Conservation (phyloP, 2,113 vertebrate species). For the Rutilus rutilus region DNA sequence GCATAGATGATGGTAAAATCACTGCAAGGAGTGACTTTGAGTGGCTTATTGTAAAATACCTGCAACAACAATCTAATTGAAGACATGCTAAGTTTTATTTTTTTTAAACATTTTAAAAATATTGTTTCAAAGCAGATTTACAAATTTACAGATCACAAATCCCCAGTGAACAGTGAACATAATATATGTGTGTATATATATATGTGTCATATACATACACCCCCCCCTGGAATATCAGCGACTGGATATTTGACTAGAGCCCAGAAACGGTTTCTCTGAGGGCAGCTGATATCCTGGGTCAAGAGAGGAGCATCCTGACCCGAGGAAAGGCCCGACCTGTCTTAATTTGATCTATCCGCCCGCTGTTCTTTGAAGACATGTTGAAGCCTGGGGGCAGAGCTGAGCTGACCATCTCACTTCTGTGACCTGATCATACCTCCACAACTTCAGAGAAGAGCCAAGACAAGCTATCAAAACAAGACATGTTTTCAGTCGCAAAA, state of each 20-base stretch:
- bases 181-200: too few relatives aligned
- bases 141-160: not conserved
- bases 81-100: not conserved
- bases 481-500: not conserved
- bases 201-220: too few relatives aligned
- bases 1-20: not conserved
- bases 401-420: slow-evolving; percentile 63
- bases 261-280: not conserved
- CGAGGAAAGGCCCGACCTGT: slow-evolving; percentile 52
- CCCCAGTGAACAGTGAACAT: not conserved
- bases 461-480: slow-evolving; percentile 25
- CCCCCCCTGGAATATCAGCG: not conserved
- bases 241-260: not conserved
- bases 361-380: slow-evolving; percentile 29
- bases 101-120: not conserved
- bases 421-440: slow-evolving; percentile 24
- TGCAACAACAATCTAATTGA: not conserved
- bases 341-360: slow-evolving; percentile 65
- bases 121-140: not conserved
- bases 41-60: not conserved
- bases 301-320: slow-evolving; percentile 60
- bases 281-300: slow-evolving; percentile 61
- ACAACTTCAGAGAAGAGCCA: slow-evolving; percentile 1
- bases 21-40: not conserved
- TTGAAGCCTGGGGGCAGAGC: slow-evolving; percentile 55